Base-by-base conservation (phyloP, 2,113 vertebrate genomes). In the Natator depressus region DNA sequence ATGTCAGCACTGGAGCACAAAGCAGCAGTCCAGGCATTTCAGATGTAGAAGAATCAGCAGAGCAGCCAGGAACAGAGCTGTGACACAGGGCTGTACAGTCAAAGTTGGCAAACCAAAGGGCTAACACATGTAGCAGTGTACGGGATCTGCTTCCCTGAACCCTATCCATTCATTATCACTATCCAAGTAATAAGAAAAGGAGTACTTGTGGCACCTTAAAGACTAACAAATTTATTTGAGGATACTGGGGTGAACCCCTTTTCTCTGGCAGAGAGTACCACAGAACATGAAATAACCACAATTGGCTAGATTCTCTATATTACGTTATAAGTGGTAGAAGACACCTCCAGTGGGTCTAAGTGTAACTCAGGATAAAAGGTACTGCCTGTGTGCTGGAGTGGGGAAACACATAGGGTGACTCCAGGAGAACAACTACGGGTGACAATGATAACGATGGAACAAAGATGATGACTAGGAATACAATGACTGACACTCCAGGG, bases 241-340 rank as follows among this genome's bases (percentile, higher is more conserved):
- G 38, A 4, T 72, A 91, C 19, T 82, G 49, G 94, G 38, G 62
- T 8, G 3, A 17, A 65, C 62, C 35, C 80, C 55, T 50, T 53
- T 35, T 31, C 53, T 35, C 31, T 51, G 65, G 51, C 82, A 82
- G 82, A 93, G 62, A 87, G 6, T 17, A 49, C 6, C 0, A 1
- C 4, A 69, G 87, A 51, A 89, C 83, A 93, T 10, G 20, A 79
- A 35, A 50, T 8, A 72, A 0, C 0, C 42, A 10, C 2, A 1
- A 10, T 35, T 0, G 0, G 4, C 42, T 85, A 51, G 14, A 10
- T 51, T 91, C 83, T 80, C 85, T 59, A 24, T 38, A 49, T 83
- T 78, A 42, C 27, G 59, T 85, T 51, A 55, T 89, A 82, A 13
- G 13, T 16, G 5, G 12, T 82, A 69, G 87, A 90, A 80, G 49